Conservation (phyloP, 2,888 invertebrate genomes). For the Scaptomyza caliginosa region DNA sequence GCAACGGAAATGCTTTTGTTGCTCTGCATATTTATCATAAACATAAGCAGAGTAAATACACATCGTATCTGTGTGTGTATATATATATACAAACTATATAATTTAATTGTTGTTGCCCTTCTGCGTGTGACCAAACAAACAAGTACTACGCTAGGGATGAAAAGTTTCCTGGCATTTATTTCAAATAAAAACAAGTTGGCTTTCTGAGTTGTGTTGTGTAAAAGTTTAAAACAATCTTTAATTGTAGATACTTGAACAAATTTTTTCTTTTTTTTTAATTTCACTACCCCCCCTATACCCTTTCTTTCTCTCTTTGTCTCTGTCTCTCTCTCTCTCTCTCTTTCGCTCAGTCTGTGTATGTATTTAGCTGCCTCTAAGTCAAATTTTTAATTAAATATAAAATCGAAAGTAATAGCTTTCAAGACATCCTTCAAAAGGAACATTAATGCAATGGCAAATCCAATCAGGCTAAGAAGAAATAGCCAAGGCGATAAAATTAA, state of each 20-base stretch:
- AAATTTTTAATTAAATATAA: background rate
- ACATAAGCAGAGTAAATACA: slow-evolving; percentile 21
- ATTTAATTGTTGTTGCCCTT: slow-evolving; percentile 41
- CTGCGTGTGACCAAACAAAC: slow-evolving; percentile 12
- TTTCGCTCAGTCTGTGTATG: background rate
- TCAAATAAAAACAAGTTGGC: background rate
- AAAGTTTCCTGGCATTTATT: no score
- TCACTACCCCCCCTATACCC: background rate
- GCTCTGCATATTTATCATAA: slow-evolving; percentile 49
- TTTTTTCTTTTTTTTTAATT: background rate
- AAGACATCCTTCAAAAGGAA: slow-evolving; percentile 22
- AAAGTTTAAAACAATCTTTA: background rate
- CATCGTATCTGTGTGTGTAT: background rate
- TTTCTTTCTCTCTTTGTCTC: background rate
- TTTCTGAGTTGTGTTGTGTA: background rate
- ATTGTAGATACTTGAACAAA: background rate
- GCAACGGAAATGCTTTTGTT: slow-evolving; percentile 70
- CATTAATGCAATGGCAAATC: slow-evolving; percentile 54
- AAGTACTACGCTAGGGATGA: no score
- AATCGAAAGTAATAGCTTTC: background rate
- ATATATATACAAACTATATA: background rate
- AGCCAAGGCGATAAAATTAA: slow-evolving; percentile 61
- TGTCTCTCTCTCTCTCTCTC: background rate
- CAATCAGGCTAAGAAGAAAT: slow-evolving; percentile 62
- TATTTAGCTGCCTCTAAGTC: background rate